phyloP scores from a whole-genome alignment of 2,113 vertebrate species.

The Camelus dromedarius region DNA sequence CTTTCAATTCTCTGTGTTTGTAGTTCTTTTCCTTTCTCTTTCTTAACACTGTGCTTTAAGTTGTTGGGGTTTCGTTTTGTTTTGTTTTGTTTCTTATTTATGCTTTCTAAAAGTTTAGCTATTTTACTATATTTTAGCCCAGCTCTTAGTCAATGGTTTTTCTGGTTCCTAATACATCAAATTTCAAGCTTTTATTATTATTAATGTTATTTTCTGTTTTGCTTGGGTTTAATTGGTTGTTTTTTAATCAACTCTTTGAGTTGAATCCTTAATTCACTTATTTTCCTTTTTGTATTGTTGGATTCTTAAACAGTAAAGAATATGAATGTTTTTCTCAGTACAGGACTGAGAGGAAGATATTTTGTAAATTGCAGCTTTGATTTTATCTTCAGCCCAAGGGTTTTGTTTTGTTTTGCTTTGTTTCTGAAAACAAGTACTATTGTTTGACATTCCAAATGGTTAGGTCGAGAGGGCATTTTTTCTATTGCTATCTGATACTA shows the following conservation, averaged over 20 bases:
- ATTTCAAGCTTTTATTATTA: neutral
- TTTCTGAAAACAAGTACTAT: neutral
- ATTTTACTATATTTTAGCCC: neutral
- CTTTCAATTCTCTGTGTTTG: neutral
- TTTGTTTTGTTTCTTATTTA: neutral
- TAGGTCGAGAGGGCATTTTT: neutral
- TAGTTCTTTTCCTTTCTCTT: neutral
- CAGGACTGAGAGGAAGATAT: neutral
- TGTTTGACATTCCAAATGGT: neutral
- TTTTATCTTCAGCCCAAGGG: neutral
- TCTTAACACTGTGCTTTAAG: neutral
- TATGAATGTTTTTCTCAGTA: neutral
- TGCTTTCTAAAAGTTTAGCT: neutral
- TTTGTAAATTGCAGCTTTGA: neutral
- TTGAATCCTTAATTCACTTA: neutral
- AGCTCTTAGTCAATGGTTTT: neutral
- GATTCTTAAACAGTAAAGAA: neutral
- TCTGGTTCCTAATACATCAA: neutral
- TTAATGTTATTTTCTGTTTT: neutral
- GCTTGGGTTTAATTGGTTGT: neutral
- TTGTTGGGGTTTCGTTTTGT: too few relatives aligned
- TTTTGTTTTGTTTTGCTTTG: neutral
- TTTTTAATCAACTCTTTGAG: conserved; percentile 8
- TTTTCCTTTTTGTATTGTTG: neutral
- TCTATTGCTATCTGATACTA: neutral